These are phyloP conservation scores for Bergia sp. DNA, from an alignment of 92 coral and sea anemone species.

Conservation along the genomic window DNA sequence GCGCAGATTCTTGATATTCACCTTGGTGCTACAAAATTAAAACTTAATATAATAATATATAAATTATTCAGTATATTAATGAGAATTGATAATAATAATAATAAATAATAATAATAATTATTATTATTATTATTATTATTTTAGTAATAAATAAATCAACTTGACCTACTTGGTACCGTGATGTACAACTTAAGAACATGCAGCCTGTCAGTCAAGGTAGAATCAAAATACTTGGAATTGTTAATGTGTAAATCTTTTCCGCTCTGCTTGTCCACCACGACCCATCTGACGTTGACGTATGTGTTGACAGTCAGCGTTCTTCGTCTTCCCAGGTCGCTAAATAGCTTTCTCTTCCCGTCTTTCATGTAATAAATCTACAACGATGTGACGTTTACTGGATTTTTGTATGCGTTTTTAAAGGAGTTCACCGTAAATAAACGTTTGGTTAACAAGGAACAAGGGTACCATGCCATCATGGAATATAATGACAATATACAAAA, in stretches of 20 bases:
- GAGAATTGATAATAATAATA: no score
- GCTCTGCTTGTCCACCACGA: constrained; percentile 72
- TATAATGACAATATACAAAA: no score
- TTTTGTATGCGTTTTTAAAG: neutral
- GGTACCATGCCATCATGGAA: no score
- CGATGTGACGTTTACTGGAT: neutral
- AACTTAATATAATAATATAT: no score
- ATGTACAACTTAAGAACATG: constrained; percentile 54
- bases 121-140: neutral
- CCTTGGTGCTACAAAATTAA: no score
- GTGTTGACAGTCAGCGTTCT: constrained; percentile 63
- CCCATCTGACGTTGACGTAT: constrained; percentile 78
- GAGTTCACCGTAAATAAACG: neutral
- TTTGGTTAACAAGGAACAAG: neutral
- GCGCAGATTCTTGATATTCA: no score
- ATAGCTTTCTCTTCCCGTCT: constrained; percentile 47
- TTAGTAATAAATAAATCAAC: neutral
- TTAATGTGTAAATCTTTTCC: constrained; percentile 66
- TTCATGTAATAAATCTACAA: constrained; percentile 53
- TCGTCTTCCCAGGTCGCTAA: constrained; percentile 57
- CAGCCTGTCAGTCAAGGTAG: constrained; percentile 33
- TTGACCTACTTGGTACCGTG: constrained; percentile 82
- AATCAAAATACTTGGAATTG: constrained; percentile 48
- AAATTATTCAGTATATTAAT: no score
- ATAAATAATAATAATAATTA: neutral